A percentile compares a stretch with the other conserved stretches of the same genome.
These are phyloP conservation scores for Ceratina calcarata DNA, from an alignment of 1,140 invertebrate species.

Conservation along the genomic window DNA sequence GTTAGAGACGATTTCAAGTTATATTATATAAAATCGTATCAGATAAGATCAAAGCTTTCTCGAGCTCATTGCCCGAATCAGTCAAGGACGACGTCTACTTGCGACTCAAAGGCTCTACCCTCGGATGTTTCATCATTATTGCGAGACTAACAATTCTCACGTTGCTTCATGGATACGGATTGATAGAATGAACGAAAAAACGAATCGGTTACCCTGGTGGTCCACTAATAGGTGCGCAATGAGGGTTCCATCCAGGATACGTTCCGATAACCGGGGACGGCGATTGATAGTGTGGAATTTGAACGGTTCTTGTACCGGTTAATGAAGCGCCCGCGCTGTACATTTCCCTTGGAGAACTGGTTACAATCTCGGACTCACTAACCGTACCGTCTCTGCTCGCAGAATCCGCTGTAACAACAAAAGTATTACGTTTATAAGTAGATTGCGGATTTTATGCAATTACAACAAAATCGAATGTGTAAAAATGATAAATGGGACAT, in stretches of 20 bases:
- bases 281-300: conserved; percentile 76
- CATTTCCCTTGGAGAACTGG: conserved; percentile 75
- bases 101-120: conserved; percentile 77
- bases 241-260: conserved; percentile 73
- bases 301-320: conserved; percentile 74
- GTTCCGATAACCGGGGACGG: conserved; percentile 73
- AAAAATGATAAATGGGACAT: too few species aligned
- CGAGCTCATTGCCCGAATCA: conserved; percentile 74
- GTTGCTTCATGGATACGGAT: too few species aligned
- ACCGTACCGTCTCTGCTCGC: conserved; percentile 65
- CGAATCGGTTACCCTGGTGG: conserved; percentile 67
- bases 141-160: background rate
- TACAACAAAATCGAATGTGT: too few species aligned
- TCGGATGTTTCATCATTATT: conserved; percentile 70
- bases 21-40: conserved; percentile 56
- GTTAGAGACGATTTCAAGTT: conserved; percentile 6
- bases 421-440: background rate
- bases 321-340: conserved; percentile 73
- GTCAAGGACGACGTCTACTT: conserved; percentile 74
- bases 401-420: conserved; percentile 57
- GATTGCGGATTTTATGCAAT: too few species aligned
- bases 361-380: conserved; percentile 75
- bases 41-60: conserved; percentile 80
- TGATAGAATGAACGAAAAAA: too few species aligned
- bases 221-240: conserved; percentile 65